Evolutionary conservation across 2,113 vertebrate genomes (phyloP).

Genomic region (Semicossyphus pulcher): DNA sequence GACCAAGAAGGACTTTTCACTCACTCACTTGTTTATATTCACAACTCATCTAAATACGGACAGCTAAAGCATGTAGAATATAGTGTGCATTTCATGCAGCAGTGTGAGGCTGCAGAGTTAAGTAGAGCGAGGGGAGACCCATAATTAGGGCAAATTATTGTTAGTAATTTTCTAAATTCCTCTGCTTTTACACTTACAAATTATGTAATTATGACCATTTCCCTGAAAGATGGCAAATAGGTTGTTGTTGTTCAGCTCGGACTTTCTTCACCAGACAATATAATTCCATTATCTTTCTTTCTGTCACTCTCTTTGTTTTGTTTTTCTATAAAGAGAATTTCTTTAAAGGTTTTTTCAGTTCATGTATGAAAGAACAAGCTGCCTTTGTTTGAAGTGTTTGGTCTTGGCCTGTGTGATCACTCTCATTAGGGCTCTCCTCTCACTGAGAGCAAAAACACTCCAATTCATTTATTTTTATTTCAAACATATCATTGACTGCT

Average conservation of each 20-base stretch:
- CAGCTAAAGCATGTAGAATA: slow-evolving; percentile 44
- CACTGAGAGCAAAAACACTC: slow-evolving; percentile 59
- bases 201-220: slow-evolving; percentile 48
- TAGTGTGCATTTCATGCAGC: slow-evolving; percentile 34
- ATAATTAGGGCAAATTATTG: slow-evolving; percentile 56
- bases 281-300: slow-evolving; percentile 36
- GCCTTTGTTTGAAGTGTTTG: slow-evolving; percentile 75
- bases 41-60: slow-evolving; percentile 72
- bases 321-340: slow-evolving; percentile 68
- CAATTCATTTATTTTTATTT: slow-evolving; percentile 76
- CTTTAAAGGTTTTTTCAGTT: slow-evolving; percentile 59
- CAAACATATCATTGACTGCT: slow-evolving; percentile 73
- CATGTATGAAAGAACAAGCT: slow-evolving; percentile 66
- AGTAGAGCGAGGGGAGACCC: slow-evolving; percentile 40
- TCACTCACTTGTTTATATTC: slow-evolving; percentile 77
- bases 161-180: slow-evolving; percentile 53
- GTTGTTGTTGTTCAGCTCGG: slow-evolving; percentile 16
- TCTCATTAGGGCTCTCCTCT: slow-evolving; percentile 73
- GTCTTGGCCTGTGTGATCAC: slow-evolving; percentile 74
- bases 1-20: slow-evolving; percentile 79
- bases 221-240: slow-evolving; percentile 32
- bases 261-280: slow-evolving; percentile 34
- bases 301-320: slow-evolving; percentile 54
- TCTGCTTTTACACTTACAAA: slow-evolving; percentile 49
- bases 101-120: slow-evolving; percentile 18